A percentile compares a stretch with the other conserved stretches of the same genome.
These are phyloP conservation scores for Vireo griseus DNA, from an alignment of 2,797 vertebrate species.

Conservation along the genomic window DNA sequence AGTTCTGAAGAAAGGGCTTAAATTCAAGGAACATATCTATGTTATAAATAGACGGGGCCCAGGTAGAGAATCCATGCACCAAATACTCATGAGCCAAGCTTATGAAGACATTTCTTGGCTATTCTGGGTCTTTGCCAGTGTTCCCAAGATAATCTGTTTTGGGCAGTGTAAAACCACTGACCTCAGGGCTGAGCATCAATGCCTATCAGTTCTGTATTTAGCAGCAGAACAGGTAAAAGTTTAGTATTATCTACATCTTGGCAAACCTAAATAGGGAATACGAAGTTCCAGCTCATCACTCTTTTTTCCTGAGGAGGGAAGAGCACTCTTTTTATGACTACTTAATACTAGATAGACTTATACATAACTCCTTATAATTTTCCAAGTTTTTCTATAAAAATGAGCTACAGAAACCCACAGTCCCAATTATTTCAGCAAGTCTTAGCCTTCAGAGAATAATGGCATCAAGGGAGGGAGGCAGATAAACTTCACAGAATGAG, in stretches of 20 bases:
- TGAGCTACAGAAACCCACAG: background rate
- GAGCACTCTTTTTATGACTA: background rate
- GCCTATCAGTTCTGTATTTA: background rate
- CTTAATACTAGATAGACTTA: background rate
- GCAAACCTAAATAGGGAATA: background rate
- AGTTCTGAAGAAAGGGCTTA: background rate
- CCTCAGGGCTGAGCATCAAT: background rate
- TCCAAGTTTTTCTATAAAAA: background rate
- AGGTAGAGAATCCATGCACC: background rate
- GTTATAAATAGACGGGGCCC: background rate
- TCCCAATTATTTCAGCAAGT: background rate
- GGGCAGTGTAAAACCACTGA: background rate
- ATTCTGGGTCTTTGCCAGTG: background rate
- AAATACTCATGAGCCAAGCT: fast-evolving
- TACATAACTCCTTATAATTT: background rate
- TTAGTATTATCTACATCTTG: background rate
- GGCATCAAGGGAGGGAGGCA: background rate
- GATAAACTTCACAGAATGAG: background rate
- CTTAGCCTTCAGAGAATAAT: background rate
- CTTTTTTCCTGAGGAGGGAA: background rate
- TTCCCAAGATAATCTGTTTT: background rate
- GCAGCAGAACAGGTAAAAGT: background rate
- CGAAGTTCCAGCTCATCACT: background rate
- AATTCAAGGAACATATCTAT: background rate
- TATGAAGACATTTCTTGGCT: background rate